Evolutionary conservation across 2,888 invertebrate genomes (phyloP), one percentile per base, ranked within the genome.

Genomic region (Scaptomyza cyrtandrae): DNA sequence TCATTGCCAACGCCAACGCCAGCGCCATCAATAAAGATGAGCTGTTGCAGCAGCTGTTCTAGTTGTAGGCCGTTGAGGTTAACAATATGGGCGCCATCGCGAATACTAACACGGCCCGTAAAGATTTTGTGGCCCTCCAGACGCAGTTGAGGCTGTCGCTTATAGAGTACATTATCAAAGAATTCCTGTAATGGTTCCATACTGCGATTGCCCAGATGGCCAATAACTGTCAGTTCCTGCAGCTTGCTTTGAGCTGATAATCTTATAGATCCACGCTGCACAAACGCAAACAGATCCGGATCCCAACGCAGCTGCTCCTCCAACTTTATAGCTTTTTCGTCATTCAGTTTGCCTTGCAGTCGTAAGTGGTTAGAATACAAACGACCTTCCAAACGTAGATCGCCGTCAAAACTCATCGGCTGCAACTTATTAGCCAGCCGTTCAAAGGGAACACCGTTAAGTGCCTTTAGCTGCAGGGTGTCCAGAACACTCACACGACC

Each of bases 371-470:
- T 24, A 6, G 59, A 79, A 2, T 75, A 31, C 1, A 93, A 75
- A 41, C 89, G 83, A 5, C 92, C 92, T 13, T 77, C 66, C 3
- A 92, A 66, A 7, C 72, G 66, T 1, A 92, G 13, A 24, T 81
- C 69, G 5, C 90, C 90, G 0, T 64, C 37, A 10, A 92, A 86
- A 9, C 66, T 58, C 2, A 78, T 62, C 0, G 76, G 64, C 0
- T 62, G 71, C 13, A 75, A 62, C 39, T 91, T 93, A 1, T 91
- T 92, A 19, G 93, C 90, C 49, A 94, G 88, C 53, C 90, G 75
- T 7, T 84, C 75, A 10, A 93, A 75, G 13, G 86, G 79, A 3
- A 93, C 78, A 6, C 91, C 88, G 69, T 93, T 93, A 0, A 93
- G 64, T 14, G 89, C 89, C 16, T 90, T 71, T 1, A 92, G 76